Conservation (phyloP, 2,797 vertebrate genomes). For the Myripristis murdjan region DNA sequence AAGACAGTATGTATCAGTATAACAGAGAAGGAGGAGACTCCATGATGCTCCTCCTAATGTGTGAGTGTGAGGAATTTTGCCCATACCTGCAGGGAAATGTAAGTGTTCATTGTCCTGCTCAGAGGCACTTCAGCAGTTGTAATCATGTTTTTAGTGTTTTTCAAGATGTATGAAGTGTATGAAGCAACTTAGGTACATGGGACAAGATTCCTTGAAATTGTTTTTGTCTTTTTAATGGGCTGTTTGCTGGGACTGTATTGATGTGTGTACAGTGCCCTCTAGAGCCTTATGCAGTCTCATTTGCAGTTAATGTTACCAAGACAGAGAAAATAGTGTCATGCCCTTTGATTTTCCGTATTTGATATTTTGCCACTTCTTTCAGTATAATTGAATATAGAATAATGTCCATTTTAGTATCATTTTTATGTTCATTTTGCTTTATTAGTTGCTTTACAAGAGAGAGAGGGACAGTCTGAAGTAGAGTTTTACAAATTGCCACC, state of each 20-base stretch:
- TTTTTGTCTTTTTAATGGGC: neutral
- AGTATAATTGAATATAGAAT: neutral
- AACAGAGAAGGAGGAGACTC: too few relatives aligned
- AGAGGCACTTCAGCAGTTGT: neutral
- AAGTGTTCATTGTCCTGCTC: neutral
- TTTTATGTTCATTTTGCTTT: neutral
- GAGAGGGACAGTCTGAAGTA: neutral
- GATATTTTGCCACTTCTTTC: neutral
- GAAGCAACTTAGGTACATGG: too few relatives aligned
- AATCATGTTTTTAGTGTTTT: neutral
- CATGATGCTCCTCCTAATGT: too few relatives aligned
- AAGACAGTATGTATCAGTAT: neutral
- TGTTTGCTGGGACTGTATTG: slow-evolving; percentile 4
- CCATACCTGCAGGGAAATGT: too few relatives aligned
- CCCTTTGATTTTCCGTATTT: neutral
- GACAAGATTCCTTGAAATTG: neutral
- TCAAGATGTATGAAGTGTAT: neutral
- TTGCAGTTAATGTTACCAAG: neutral
- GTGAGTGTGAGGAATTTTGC: too few relatives aligned
- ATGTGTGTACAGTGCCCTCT: slow-evolving; percentile 69
- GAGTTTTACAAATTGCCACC: neutral
- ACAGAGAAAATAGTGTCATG: slow-evolving; percentile 2
- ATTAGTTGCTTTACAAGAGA: neutral
- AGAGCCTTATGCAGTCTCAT: slow-evolving; percentile 36
- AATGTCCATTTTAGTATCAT: neutral